Conservation (phyloP, 2,888 invertebrate genomes). For the Prostheceraeus crozeri region DNA sequence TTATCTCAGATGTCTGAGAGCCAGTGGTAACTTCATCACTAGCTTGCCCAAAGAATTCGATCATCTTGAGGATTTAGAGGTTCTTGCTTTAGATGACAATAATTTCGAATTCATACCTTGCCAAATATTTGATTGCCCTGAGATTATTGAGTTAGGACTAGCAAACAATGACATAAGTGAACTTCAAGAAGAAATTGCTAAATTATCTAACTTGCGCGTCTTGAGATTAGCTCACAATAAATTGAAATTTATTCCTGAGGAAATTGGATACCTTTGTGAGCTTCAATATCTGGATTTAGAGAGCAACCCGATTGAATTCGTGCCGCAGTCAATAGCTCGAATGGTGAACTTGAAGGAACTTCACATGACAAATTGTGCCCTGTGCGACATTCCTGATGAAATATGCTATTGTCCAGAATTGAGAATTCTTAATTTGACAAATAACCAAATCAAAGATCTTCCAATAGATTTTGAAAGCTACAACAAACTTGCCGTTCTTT, state of each 20-base stretch:
- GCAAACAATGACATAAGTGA: neutral
- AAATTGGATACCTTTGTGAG: neutral
- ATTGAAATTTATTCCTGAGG: neutral
- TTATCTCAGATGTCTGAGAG: neutral
- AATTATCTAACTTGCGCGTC: neutral
- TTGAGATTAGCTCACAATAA: conserved; percentile 4
- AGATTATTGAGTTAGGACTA: conserved; percentile 3
- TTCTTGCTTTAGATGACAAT: conserved; percentile 15
- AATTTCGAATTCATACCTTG: conserved; percentile 8
- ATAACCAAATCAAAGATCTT: neutral
- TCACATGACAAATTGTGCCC: neutral
- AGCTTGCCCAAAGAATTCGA: conserved; percentile 8
- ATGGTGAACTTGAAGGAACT: neutral
- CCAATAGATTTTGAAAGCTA: conserved; percentile 18
- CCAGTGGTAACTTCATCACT: conserved; percentile 13
- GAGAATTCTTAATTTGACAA: neutral
- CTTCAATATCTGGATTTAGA: conserved; percentile 5
- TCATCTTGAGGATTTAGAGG: neutral
- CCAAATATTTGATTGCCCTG: conserved; percentile 6
- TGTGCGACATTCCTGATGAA: conserved; percentile 13
- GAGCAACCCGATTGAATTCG: neutral
- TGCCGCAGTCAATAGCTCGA: conserved; percentile 21
- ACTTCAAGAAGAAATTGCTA: conserved; percentile 13
- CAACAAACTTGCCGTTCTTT: conserved; percentile 1
- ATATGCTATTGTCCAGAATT: conserved; percentile 22